Base-by-base conservation (phyloP, 2,797 vertebrate genomes). In the Phylloscopus collybita region DNA sequence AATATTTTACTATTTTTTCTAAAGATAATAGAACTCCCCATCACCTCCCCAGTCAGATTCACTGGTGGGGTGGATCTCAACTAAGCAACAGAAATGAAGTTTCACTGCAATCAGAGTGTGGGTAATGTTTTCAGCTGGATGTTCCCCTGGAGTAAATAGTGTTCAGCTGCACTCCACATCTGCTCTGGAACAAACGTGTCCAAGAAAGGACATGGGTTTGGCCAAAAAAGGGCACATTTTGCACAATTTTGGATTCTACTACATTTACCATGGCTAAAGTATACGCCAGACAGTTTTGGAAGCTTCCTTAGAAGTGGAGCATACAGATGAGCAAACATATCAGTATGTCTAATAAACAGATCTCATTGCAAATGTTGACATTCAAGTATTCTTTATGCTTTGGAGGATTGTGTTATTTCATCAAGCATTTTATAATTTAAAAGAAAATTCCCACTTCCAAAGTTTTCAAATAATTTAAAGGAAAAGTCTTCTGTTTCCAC, bases 111-210 rank as follows among this genome's bases (percentile, higher is more conserved):
- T 47, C 60, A 15, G 9, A 51, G n/a, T 13, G 34, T 20, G 67
- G 76, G 91, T 93, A 86, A 72, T 62, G 82, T 88, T 73, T 88
- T 90, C 79, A 89, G 60, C 50, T 84, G 67, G 75, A 72, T 73
- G 42, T n/a, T 75, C 15, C 57, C 49, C 62, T 75, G 61, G 54
- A 92, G 84, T 88, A 96, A 95, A 96, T 32, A 94, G 71, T n/a
- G 42, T 93, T 90, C 86, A 97, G 90, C 86, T 92, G 91, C 57
- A 92, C 7, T n/a, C 26, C 30, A 66, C 93, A 95, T 95, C 90
- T 94, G 92, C 65, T 94, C 62, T 88, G 81, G 67, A 66, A 92
- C 9, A 64, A 82, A 83, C 1, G 3, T 17, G 22, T 32, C 76
- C 53, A 86, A 82, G 91, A 80, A 76, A 8, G 56, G 56, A 59